Percentiles rank a stretch among this genome's conserved stretches.
These are phyloP conservation scores for Trinectes maculatus DNA, from an alignment of 2,113 vertebrate species.

Conservation along the genomic window DNA sequence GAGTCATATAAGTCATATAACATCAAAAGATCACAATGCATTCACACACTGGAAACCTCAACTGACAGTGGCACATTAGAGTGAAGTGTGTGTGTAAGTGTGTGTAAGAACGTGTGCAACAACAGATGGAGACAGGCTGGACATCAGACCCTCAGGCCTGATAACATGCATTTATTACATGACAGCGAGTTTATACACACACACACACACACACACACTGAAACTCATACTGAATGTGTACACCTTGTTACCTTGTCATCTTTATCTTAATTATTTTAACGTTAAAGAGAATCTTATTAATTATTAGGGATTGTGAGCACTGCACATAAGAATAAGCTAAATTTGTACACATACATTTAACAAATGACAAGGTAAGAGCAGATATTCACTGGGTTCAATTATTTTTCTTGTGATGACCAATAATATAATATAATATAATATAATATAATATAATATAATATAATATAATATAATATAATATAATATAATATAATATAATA, in stretches of 20 bases:
- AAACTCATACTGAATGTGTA: too few species aligned
- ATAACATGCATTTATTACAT: slow-evolving; percentile 67
- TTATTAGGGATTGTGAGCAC: too few species aligned
- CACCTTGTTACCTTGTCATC: too few species aligned
- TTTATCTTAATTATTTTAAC: too few species aligned
- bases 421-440: too few species aligned
- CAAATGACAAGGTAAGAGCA: too few species aligned
- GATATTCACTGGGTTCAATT: neutral
- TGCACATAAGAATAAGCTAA: neutral
- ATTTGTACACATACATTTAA: too few species aligned
- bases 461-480: too few species aligned
- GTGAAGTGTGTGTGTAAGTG: neutral
- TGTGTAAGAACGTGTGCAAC: slow-evolving; percentile 17
- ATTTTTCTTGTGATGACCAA: neutral
- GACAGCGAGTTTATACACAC: slow-evolving; percentile 53
- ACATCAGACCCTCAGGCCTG: slow-evolving; percentile 64
- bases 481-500: too few species aligned
- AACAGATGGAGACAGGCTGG: slow-evolving; percentile 70
- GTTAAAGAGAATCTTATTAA: too few species aligned
- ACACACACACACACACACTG: slow-evolving; percentile 18
- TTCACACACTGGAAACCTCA: slow-evolving; percentile 31
- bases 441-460: too few species aligned
- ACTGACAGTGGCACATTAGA: slow-evolving; percentile 32
- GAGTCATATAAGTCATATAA: too few species aligned
- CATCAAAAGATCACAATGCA: slow-evolving; percentile 23